Conservation (phyloP, 2,888 invertebrate genomes). For the Atrina japonica region DNA sequence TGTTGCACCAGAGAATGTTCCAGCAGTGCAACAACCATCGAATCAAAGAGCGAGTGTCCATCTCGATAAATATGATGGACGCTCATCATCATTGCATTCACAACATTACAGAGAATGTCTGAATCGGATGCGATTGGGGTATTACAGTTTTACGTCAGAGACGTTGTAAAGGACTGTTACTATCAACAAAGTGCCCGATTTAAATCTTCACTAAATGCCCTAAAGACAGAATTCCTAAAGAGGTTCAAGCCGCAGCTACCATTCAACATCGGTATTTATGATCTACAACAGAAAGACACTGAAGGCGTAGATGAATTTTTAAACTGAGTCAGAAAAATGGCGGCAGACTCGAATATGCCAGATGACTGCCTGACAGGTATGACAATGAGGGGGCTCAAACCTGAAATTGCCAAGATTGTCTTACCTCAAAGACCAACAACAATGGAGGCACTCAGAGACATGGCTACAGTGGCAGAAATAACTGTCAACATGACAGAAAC, state of each 20-base stretch:
- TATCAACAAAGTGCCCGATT: too few species aligned
- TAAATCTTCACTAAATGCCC: neutral
- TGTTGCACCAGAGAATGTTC: too few species aligned
- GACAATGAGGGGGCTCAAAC: neutral
- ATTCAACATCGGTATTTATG: neutral
- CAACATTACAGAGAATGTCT: too few species aligned
- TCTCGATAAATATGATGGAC: too few species aligned
- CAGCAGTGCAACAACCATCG: too few species aligned
- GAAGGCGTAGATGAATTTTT: slow-evolving; percentile 19
- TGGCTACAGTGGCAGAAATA: slow-evolving; percentile 18
- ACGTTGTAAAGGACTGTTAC: slow-evolving; percentile 9
- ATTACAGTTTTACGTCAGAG: slow-evolving; percentile 3
- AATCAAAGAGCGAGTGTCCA: too few species aligned
- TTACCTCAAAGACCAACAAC: slow-evolving; percentile 7
- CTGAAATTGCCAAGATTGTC: neutral
- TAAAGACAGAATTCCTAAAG: slow-evolving; percentile 10
- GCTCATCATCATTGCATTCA: too few species aligned
- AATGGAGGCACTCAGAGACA: neutral
- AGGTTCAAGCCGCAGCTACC: slow-evolving; percentile 1
- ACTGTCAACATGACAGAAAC: slow-evolving; percentile 1
- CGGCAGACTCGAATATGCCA: slow-evolving; percentile 2
- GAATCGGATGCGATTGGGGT: too few species aligned
- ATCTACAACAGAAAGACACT: neutral
- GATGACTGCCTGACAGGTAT: slow-evolving; percentile 17
- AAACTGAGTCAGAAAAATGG: neutral